Conservation (phyloP, 2,113 vertebrate genomes). For the Upupa epops region DNA sequence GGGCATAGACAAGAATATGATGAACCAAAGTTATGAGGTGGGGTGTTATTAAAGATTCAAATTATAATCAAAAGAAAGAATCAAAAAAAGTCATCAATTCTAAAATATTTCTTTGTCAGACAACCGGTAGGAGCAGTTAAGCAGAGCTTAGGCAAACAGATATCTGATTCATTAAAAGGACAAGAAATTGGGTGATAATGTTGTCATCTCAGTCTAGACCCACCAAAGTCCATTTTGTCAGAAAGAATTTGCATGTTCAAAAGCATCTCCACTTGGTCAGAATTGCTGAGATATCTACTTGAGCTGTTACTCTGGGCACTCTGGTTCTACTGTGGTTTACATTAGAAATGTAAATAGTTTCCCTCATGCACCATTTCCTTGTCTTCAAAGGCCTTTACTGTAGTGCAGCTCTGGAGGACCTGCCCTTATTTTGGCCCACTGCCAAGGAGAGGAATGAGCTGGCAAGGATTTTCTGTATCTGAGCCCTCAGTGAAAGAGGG, state of each 20-base stretch:
- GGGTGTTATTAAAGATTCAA: conserved; percentile 70
- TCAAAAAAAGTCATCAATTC: neutral
- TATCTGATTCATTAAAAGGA: neutral
- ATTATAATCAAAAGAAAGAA: conserved; percentile 52
- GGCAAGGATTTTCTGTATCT: too few species aligned
- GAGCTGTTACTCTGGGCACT: neutral
- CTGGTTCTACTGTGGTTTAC: too few species aligned
- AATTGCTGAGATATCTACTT: neutral
- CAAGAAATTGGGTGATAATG: neutral
- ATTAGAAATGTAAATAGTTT: neutral
- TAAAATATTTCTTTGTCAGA: neutral
- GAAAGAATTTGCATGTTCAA: neutral
- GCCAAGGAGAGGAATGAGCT: too few species aligned
- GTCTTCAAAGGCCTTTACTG: neutral
- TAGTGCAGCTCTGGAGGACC: too few species aligned
- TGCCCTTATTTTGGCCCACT: too few species aligned
- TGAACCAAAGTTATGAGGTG: conserved; percentile 73
- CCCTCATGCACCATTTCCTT: neutral
- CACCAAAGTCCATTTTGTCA: neutral
- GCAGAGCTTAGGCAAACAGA: neutral
- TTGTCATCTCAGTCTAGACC: neutral
- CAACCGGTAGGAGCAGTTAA: neutral
- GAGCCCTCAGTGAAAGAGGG: too few species aligned
- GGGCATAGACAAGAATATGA: conserved; percentile 81
- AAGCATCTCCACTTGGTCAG: neutral